Evolutionary conservation across 2,888 invertebrate species (phyloP), one percentile per base, ranked within the genome.

Genomic region (Hydraecia micacea): DNA sequence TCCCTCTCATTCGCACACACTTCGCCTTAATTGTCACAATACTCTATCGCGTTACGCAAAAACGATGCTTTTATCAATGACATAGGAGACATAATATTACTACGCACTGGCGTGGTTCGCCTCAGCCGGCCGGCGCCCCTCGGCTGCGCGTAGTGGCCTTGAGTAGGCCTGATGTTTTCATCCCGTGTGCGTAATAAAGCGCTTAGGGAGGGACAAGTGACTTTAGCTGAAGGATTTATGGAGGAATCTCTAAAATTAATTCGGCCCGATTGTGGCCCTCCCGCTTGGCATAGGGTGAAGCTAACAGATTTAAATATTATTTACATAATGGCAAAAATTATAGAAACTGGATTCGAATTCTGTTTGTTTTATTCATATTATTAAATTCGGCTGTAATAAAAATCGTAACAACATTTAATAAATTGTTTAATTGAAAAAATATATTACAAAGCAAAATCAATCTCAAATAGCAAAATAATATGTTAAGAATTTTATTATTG

Each of bases 121-220:
- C 73, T 86, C 86, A 78, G 60, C 73, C 73, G 76, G 72, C 76
- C 49, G 72, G 72, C 75, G 68, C 91, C 93, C 93, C 90, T 88
- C 88, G 90, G 91, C 92, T 92, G 91, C 92, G 92, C 92, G 93
- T 93, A 93, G 93, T 94, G 95, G 94, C 96, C 96, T 97, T 96
- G 96, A 95, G 95, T 91, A 91, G 88, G 92, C 94, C 94, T 95
- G 95, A 96, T 96, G 96, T 96, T 96, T 96, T 96, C 95, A 96
- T 96, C 96, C 94, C 95, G 94, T 91, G 95, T 91, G 96, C 94
- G 96, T 96, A 96, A 95, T 96, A 96, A 96, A 96, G 93, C 95
- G 95, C 95, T 96, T 96, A 96, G 94, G 92, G 92, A 94, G 93
- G 95, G 95, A 92, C 94, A 92, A 94, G 94, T 94, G 95, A 95